Percentiles rank a stretch among this genome's conserved stretches.
Conservation (phyloP, 2,888 invertebrate species). For the Troglohyphantes excavatus region DNA sequence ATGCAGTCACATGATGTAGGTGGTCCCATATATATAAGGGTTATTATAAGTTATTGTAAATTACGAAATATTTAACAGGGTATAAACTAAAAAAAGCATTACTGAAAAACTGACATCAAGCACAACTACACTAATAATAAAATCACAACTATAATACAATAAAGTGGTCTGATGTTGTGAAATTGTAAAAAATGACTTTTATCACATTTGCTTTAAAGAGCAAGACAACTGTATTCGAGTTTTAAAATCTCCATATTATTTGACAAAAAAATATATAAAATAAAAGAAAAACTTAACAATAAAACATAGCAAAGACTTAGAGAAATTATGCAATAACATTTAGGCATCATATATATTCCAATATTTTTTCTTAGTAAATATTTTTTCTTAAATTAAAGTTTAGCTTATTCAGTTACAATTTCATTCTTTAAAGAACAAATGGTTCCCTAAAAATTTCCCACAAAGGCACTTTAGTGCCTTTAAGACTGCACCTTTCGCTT, state of each 20-base stretch:
- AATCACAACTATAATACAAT: background rate
- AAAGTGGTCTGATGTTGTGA: background rate
- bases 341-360: background rate
- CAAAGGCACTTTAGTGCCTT: background rate
- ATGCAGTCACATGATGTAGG: background rate
- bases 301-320: background rate
- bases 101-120: background rate
- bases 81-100: background rate
- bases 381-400: background rate
- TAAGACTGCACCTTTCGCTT: background rate
- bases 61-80: background rate
- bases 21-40: background rate
- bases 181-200: background rate
- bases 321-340: background rate
- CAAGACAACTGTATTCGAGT: background rate
- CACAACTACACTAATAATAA: background rate
- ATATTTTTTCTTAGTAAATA: background rate
- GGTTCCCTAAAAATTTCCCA: background rate
- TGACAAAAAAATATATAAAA: background rate
- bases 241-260: background rate
- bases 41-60: background rate
- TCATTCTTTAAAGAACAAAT: no score
- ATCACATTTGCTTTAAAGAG: conserved; percentile 5
- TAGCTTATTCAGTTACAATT: background rate
- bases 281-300: background rate